Evolutionary conservation across 1,140 invertebrate species (phyloP), one percentile per base, ranked within the genome.

Genomic region (Penaeus vannamei): DNA sequence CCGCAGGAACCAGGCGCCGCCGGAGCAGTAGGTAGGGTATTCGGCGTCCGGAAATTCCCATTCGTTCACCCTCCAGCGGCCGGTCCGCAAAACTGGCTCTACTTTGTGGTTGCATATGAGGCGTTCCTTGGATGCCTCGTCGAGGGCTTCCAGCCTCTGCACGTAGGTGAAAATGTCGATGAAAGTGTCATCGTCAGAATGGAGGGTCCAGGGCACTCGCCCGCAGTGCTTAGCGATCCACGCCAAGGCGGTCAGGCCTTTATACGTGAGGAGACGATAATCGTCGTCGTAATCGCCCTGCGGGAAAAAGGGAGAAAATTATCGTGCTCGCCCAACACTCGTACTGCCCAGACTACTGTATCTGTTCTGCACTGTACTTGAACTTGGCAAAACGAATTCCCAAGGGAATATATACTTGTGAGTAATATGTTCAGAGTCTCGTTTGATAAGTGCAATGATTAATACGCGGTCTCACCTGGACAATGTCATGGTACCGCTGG

Each of bases 401-500:
- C 36, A 42, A 7, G 3, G 36, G 36, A 42, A 42, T 42, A 42
- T 4, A 42, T 42, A 42, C 36, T 42, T 42, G 36, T 42, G 1
- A 17, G 12, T 53, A 53, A 5, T 53, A 53, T 53, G 53, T 14
- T 17, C 10, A 10, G 53, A 14, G 53, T n/a, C n/a, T n/a, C n/a
- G n/a, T n/a, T n/a, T n/a, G n/a, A n/a, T n/a, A n/a, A n/a, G n/a
- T n/a, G n/a, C n/a, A n/a, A 53, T 32, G 46, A 36, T 29, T 36
- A 53, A 17, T 4, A 26, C 19, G 22, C 17, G 42, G 61, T 23
- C 46, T 86, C 60, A 85, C 89, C 85, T 90, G 89, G 10, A 90
- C 89, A 32, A 90, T 90, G 60, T 90, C 89, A 29, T 86, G 85
- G 59, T 87, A 90, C 3, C 61, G 59, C 22, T 59, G 29, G 64